Base-by-base conservation (phyloP, 2,888 invertebrate species). In the Steinernema carpocapsae region DNA sequence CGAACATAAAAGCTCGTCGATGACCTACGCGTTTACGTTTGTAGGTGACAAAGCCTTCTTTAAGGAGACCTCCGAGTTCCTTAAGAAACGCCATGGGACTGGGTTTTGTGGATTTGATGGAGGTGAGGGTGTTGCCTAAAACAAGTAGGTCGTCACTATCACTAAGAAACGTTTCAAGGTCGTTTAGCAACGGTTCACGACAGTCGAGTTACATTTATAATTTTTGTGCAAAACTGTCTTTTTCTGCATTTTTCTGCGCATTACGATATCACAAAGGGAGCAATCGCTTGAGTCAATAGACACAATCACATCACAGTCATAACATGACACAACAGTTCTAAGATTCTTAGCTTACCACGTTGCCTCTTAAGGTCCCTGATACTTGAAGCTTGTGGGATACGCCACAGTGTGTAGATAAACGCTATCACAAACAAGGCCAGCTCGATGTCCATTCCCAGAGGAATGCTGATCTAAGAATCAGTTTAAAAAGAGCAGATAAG, bases 1-100 rank as follows among this genome's bases (percentile, higher is more conserved):
- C 70, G 72, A 78, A 78, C 76, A 82, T 83, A 45, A 82, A 83
- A 6, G 78, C 77, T 4, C 82, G 75, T 10, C 82, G 77, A 73
- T 80, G 76, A 6, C 82, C 82, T 32, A 78, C 77, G 12, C 82
- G 74, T 51, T 46, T 70, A 12, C 72, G 59, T 17, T 59, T 48
- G 56, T 79, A 79, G 0, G 76, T 80, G 37, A 59, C 64, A n/a
- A 77, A 64, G n/a, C 81, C 81, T n/a, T 46, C 43, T 70, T 80
- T 78, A 37, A 79, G 71, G 3, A 80, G 56, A 10, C 42, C 29
- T 59, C 52, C 72, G 17, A 79, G 37, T 51, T 77, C 75, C n/a
- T 24, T 7, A 70, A 79, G 80, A 64, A 79, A 79, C 7, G 24
- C 72, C 24, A 26, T 24, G 10, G 26, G 2, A 26, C 26, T 26